Conservation (phyloP, 2,113 vertebrate genomes). For the Proterorhinus semilunaris region DNA sequence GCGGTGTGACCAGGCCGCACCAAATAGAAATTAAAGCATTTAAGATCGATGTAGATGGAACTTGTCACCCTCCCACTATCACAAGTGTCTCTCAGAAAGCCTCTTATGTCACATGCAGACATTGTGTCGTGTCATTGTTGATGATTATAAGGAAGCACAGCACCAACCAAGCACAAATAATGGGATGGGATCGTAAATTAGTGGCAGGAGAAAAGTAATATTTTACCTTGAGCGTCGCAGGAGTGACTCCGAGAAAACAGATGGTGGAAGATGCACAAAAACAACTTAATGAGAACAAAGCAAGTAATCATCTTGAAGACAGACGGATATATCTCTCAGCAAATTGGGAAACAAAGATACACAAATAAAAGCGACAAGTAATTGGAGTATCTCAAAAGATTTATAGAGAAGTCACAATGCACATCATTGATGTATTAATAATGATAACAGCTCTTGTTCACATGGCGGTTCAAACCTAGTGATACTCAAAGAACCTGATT, state of each 20-base stretch:
- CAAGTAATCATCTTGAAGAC: not conserved
- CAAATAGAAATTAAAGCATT: constrained; percentile 44
- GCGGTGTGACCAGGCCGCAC: constrained; percentile 14
- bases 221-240: constrained; percentile 3
- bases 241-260: not conserved
- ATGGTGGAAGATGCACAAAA: not conserved
- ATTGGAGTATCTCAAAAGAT: no score
- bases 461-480: no score
- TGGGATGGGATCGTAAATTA: constrained; percentile 48
- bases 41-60: constrained; percentile 21
- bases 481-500: no score
- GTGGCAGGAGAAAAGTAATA: constrained; percentile 1
- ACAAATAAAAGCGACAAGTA: not conserved
- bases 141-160: constrained; percentile 65
- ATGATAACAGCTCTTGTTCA: no score
- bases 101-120: constrained; percentile 53
- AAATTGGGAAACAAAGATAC: not conserved
- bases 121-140: constrained; percentile 44
- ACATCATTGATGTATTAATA: no score
- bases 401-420: no score
- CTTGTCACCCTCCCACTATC: constrained; percentile 13
- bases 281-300: constrained; percentile 10
- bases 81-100: constrained; percentile 14
- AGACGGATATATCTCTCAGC: not conserved
- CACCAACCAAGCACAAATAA: constrained; percentile 65